Conservation (phyloP, 2,113 vertebrate genomes). For the Potamarius usumacintae region DNA sequence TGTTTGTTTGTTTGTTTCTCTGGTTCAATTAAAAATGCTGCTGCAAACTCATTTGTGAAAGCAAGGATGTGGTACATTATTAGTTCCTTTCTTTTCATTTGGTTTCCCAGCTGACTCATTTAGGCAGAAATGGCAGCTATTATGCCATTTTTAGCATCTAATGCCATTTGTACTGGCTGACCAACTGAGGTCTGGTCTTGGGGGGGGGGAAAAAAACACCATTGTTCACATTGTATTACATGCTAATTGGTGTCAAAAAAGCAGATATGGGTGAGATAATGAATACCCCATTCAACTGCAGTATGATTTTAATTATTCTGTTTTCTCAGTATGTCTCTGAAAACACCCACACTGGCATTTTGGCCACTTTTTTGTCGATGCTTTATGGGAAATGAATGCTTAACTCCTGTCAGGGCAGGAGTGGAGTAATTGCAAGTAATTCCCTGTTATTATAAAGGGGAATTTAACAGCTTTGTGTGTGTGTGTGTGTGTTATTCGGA, state of each 20-base stretch:
- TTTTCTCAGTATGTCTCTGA: slow-evolving; percentile 31
- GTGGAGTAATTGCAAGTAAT: slow-evolving; percentile 36
- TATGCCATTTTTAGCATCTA: slow-evolving; percentile 66
- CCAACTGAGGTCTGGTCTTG: slow-evolving; percentile 61
- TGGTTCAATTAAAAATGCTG: not conserved
- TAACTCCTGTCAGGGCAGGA: slow-evolving; percentile 38
- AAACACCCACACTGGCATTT: slow-evolving; percentile 31
- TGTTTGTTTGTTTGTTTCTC: not conserved
- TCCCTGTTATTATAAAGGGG: slow-evolving; percentile 43
- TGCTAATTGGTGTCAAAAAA: slow-evolving; percentile 51
- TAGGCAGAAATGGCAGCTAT: slow-evolving; percentile 68
- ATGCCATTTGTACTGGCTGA: slow-evolving; percentile 64
- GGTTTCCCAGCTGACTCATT: slow-evolving; percentile 61
- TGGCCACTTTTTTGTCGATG: slow-evolving; percentile 7
- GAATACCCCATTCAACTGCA: slow-evolving; percentile 3
- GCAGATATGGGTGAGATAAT: slow-evolving; percentile 17
- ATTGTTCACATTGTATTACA: slow-evolving; percentile 51
- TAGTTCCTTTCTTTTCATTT: slow-evolving; percentile 47
- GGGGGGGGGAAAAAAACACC: slow-evolving; percentile 15
- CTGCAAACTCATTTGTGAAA: not conserved
- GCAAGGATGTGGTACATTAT: slow-evolving; percentile 29
- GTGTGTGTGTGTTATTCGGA: not conserved
- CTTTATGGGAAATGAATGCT: slow-evolving; percentile 40
- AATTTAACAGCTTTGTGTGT: not conserved
- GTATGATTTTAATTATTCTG: slow-evolving; percentile 36